Base-by-base conservation (phyloP, 2,888 invertebrate species). In the Microplitis manilae region DNA sequence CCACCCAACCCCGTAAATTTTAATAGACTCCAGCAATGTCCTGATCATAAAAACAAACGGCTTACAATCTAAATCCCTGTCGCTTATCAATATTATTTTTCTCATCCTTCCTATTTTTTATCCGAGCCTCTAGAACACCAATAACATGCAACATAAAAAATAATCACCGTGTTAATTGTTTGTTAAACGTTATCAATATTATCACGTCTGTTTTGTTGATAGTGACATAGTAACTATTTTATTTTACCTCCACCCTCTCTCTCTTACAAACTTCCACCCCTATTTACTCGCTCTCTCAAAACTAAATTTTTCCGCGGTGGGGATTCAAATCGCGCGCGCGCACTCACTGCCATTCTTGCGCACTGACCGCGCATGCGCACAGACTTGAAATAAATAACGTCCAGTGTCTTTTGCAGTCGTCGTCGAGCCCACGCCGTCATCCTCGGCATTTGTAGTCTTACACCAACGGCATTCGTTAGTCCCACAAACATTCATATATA, bases 321-420 rank as follows among this genome's bases (percentile, higher is more conserved):
- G 30, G 30, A 30, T 30, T 30, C 30, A 30, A 30, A 30, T 30
- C 30, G 30, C 30, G 30, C 30, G 30, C 2, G 30, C 30, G 30
- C 30, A 30, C 30, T 30, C 30, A 4, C 30, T 4, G 30, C 30
- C 30, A 4, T 30, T 30, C 30, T 9, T 68, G 60, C n/a, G 6
- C 40, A 59, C 50, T 20, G 9, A 62, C n/a, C 6, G 73, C 77
- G 75, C 77, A 67, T 60, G 75, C 77, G 74, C 67, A n/a, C 9
- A 60, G 15, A 41, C 40, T 39, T 70, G 59, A 30, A 30, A 30
- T 30, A 30, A 30, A 30, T 30, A 30, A 30, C 0, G 30, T 30
- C 30, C 30, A 30, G 30, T 68, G 30, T 68, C 74, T 30, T 30
- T 30, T 30, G 68, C 67, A 15, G 74, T 68, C 39, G 75, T 50